phyloP scores from a whole-genome alignment of 2,797 vertebrate genomes.

The Sebastes cheni region DNA sequence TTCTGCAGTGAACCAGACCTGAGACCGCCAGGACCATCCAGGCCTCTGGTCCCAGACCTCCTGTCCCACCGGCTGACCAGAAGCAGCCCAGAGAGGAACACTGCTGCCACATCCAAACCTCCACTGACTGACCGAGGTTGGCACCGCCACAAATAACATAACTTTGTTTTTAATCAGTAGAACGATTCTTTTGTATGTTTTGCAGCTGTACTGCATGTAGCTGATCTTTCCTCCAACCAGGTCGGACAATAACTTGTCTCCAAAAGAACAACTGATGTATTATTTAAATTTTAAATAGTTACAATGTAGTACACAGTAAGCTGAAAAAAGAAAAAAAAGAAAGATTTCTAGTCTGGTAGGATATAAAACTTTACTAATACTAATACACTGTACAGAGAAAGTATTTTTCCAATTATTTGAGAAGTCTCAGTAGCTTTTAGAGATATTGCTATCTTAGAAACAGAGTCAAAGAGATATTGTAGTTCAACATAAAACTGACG shows the following conservation, averaged over 20 bases:
- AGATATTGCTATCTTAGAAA: not conserved
- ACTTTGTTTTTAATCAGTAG: slow-evolving; percentile 6
- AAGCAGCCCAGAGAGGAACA: slow-evolving; percentile 54
- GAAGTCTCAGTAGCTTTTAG: too few relatives aligned
- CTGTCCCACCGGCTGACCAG: slow-evolving; percentile 62
- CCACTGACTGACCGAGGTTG: slow-evolving; percentile 57
- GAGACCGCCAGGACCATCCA: slow-evolving; percentile 45
- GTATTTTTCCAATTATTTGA: too few relatives aligned
- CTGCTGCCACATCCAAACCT: slow-evolving; percentile 40
- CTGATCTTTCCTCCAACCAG: not conserved
- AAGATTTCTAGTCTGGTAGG: too few relatives aligned
- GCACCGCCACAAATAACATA: slow-evolving; percentile 5
- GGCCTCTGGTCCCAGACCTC: slow-evolving; percentile 68
- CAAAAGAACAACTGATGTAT: not conserved
- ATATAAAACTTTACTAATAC: too few relatives aligned
- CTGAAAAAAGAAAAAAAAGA: too few relatives aligned
- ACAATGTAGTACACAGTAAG: not conserved
- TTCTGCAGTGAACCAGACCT: slow-evolving; percentile 68
- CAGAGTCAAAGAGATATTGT: not conserved
- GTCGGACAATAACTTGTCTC: too few relatives aligned
- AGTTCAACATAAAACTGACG: not conserved
- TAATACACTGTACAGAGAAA: too few relatives aligned
- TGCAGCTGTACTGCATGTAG: not conserved
- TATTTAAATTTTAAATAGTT: not conserved
- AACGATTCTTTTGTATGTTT: not conserved